These are phyloP conservation scores for Aphidius ervi DNA, from an alignment of 1,140 invertebrate genomes.

Conservation along the genomic window DNA sequence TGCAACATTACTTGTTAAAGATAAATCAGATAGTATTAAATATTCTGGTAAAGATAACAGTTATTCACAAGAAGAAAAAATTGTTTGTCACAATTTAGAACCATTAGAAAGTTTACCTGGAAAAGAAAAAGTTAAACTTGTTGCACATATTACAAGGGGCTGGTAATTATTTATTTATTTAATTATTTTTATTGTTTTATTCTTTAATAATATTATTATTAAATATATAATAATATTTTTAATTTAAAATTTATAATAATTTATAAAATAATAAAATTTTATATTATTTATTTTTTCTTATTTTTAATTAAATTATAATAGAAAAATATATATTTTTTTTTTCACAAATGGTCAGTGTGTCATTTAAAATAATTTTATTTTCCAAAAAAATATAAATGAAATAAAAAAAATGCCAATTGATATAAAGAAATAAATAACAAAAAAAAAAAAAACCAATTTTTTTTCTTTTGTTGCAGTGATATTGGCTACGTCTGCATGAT, in stretches of 20 bases:
- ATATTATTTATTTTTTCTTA: no score
- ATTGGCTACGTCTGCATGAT: slow-evolving; percentile 61
- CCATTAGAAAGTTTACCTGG: slow-evolving; percentile 36
- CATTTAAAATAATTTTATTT: neutral
- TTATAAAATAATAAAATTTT: no score
- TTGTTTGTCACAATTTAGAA: slow-evolving; percentile 50
- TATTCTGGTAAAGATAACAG: no score
- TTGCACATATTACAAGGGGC: slow-evolving; percentile 56
- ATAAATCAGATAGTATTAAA: neutral
- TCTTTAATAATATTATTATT: no score
- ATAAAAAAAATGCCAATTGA: neutral
- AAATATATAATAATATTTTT: no score
- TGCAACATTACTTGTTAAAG: slow-evolving; percentile 49
- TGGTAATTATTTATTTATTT: slow-evolving; percentile 46
- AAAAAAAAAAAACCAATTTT: neutral
- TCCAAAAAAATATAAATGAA: neutral
- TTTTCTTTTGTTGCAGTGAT: slow-evolving; percentile 50
- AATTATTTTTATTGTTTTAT: neutral
- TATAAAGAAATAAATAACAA: no score
- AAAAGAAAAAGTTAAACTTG: slow-evolving; percentile 42
- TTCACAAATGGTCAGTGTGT: no score
- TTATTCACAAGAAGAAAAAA: slow-evolving; percentile 45
- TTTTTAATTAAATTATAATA: no score
- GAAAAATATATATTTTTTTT: no score
- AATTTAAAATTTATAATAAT: no score